Evolutionary conservation across 2,888 invertebrate species (phyloP), one percentile per base, ranked within the genome.

Genomic region (Koerneria pararmatus): DNA sequence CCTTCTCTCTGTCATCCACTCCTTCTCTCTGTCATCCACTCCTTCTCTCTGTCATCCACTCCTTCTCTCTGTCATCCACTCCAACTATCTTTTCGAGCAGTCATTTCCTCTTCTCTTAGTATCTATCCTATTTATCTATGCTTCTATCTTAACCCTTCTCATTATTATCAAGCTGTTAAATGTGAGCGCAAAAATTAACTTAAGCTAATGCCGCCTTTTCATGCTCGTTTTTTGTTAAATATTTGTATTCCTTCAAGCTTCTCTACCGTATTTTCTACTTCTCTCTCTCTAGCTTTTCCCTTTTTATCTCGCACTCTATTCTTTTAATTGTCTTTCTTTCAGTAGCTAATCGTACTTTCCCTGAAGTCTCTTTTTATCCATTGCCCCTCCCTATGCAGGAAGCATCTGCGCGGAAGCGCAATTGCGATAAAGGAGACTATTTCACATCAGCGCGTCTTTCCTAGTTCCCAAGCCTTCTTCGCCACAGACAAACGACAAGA

Each of bases 281-380:
- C 57, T 46, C 51, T 57, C 29, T n/a, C 27, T 29, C 34, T 46
- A 31, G 19, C 35, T 3, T 5, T 46, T 15, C 15, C 56, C 41
- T 53, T 48, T 53, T 51, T 66, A 48, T 41, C 66, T 59, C 66
- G n/a, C n/a, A n/a, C n/a, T 65, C 65, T 68, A 68, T 61, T 68
- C 65, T 61, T 68, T 65, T 51, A 65, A 57, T 68, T 65, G 65
- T 65, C 65, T 68, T 65, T 65, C 34, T 48, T 19, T 22, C 5
- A 24, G n/a, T n/a, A n/a, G n/a, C n/a, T n/a, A n/a, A n/a, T n/a
- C n/a, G n/a, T n/a, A n/a, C n/a, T n/a, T n/a, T n/a, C n/a, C n/a
- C n/a, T n/a, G n/a, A n/a, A n/a, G n/a, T n/a, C n/a, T n/a, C n/a
- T n/a, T n/a, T n/a, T n/a, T n/a, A n/a, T n/a, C n/a, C n/a, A n/a